A percentile compares a stretch with the other conserved stretches of the same genome.
Evolutionary conservation across 2,113 vertebrate species (phyloP).

Genomic region (Sapajus apella): DNA sequence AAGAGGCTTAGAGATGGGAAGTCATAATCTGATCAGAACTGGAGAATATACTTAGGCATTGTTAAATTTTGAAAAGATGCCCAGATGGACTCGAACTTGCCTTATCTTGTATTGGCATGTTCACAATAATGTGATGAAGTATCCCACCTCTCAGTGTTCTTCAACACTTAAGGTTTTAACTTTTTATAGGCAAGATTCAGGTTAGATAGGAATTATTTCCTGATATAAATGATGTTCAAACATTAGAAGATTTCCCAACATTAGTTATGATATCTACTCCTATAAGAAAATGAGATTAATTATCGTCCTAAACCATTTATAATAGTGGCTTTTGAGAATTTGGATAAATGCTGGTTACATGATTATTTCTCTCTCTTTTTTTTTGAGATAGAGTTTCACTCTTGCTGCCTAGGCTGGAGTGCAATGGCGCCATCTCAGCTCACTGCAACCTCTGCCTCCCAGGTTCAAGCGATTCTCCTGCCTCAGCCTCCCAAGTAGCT

Average conservation of each 20-base stretch:
- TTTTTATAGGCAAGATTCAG: background rate
- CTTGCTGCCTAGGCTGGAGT: too few species aligned
- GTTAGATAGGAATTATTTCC: background rate
- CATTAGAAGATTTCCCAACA: background rate
- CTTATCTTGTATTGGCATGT: background rate
- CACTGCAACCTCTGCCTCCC: too few species aligned
- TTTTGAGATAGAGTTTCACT: too few species aligned
- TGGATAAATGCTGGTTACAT: background rate
- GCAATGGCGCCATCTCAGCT: too few species aligned
- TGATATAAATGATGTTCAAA: background rate
- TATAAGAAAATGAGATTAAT: constrained; percentile 25
- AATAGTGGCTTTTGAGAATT: background rate
- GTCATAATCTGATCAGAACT: background rate
- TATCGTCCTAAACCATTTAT: background rate
- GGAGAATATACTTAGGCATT: background rate
- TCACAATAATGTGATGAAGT: background rate
- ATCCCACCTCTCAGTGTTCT: background rate
- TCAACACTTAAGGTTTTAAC: constrained; percentile 22
- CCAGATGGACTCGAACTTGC: background rate
- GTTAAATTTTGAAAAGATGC: background rate
- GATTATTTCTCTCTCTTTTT: too few species aligned
- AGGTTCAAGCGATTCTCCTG: too few species aligned
- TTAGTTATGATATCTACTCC: background rate
- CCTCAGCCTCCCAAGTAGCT: too few species aligned
- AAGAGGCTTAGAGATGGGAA: background rate